Evolutionary conservation across 2,113 vertebrate genomes (phyloP).

Genomic region (Lota lota): DNA sequence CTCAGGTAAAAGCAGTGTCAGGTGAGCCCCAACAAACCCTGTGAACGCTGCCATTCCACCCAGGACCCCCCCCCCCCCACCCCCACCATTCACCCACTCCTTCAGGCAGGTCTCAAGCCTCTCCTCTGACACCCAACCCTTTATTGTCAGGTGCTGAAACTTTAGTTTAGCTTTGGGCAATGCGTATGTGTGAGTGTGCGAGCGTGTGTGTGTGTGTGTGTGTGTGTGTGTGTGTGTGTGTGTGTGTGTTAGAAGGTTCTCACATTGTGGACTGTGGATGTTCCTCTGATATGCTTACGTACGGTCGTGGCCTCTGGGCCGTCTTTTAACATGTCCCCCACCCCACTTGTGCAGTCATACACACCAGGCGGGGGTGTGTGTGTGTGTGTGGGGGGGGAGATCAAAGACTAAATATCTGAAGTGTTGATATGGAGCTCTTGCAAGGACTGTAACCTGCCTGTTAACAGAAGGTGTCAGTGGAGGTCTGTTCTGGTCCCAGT

Average conservation of each 20-base stretch:
- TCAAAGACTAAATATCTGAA: conserved; percentile 31
- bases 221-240: conserved; percentile 1
- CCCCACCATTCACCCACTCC: conserved; percentile 15
- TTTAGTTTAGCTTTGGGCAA: conserved; percentile 26
- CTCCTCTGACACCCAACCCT: conserved; percentile 43
- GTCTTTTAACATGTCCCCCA: conserved; percentile 30
- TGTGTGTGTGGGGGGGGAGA: conserved; percentile 16
- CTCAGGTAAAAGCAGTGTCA: conserved; percentile 47
- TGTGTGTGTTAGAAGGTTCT: neutral
- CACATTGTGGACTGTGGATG: neutral
- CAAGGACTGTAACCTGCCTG: conserved; percentile 19
- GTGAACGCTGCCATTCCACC: neutral
- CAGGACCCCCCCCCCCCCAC: neutral
- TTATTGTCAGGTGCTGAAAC: conserved; percentile 58
- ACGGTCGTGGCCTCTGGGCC: conserved; percentile 30
- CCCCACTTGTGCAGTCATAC: conserved; percentile 45
- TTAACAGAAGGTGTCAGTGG: neutral
- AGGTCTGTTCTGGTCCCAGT: too few species aligned
- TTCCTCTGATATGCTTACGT: conserved; percentile 33
- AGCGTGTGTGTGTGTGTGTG: conserved; percentile 8
- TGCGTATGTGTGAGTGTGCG: conserved; percentile 1
- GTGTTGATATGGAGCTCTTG: conserved; percentile 47
- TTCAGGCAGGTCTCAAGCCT: conserved; percentile 28
- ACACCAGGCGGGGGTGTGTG: neutral
- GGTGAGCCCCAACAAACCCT: conserved; percentile 5